Evolutionary conservation across 2,113 vertebrate genomes (phyloP).

Genomic region (Lethenteron reissneri): DNA sequence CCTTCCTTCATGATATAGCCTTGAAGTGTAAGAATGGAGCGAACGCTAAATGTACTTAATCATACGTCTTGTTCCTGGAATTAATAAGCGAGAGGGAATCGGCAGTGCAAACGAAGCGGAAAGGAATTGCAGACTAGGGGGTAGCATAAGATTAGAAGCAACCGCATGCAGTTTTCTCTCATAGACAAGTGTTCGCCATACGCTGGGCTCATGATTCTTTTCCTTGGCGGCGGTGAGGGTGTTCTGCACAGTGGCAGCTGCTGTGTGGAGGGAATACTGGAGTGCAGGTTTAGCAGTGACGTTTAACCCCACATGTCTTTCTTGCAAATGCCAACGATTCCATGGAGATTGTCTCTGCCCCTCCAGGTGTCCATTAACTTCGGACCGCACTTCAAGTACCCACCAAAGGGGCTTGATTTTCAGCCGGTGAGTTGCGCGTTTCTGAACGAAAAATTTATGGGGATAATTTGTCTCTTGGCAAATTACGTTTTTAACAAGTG

Average conservation of each 20-base stretch:
- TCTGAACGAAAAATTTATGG: too few relatives aligned
- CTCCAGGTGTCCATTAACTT: conserved; percentile 83
- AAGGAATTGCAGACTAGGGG: too few relatives aligned
- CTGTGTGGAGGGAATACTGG: not conserved
- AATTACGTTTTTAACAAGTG: too few relatives aligned
- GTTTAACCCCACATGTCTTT: not conserved
- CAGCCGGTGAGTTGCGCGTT: conserved; percentile 43
- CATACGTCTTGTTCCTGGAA: too few relatives aligned
- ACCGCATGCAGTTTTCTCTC: too few relatives aligned
- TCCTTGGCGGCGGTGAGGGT: not conserved
- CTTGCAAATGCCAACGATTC: not conserved
- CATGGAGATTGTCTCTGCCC: not conserved
- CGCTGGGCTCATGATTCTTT: not conserved
- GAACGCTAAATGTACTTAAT: too few relatives aligned
- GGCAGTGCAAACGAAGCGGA: too few relatives aligned
- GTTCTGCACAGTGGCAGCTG: not conserved
- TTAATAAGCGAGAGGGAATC: too few relatives aligned
- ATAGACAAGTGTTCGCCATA: not conserved
- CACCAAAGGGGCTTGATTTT: conserved; percentile 57
- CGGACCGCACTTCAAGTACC: conserved; percentile 68
- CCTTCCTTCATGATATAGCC: too few relatives aligned
- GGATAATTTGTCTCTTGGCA: too few relatives aligned
- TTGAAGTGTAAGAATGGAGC: too few relatives aligned
- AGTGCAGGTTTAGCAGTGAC: not conserved
- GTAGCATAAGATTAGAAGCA: too few relatives aligned